Evolutionary conservation across 2,888 invertebrate genomes (phyloP).

Genomic region (Diloba caeruleocephala): DNA sequence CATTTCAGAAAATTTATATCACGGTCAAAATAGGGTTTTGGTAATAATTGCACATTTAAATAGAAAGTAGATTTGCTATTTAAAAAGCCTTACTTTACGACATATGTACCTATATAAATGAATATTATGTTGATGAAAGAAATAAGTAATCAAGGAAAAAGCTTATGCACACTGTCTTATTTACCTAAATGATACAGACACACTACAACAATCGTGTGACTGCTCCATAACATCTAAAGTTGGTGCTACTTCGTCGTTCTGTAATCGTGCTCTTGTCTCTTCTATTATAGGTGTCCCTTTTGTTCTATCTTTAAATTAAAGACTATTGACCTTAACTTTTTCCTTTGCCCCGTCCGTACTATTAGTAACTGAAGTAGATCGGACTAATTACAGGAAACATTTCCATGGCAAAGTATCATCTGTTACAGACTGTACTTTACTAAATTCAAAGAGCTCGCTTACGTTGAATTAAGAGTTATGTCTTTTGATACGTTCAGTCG

Average conservation of each 20-base stretch:
- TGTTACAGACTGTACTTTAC: slow-evolving; percentile 29
- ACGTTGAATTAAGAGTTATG: slow-evolving; percentile 30
- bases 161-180: background rate
- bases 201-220: slow-evolving; percentile 19
- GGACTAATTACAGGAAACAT: slow-evolving; percentile 61
- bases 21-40: too few species aligned
- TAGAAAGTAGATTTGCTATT: too few species aligned
- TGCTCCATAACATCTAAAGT: slow-evolving; percentile 62
- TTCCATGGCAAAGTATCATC: slow-evolving; percentile 52
- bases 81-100: too few species aligned
- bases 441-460: slow-evolving; percentile 30
- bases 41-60: too few species aligned
- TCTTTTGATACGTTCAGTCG: slow-evolving; percentile 24
- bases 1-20: too few species aligned
- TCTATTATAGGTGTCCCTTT: slow-evolving; percentile 81
- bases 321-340: slow-evolving; percentile 80
- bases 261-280: slow-evolving; percentile 76
- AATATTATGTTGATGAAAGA: too few species aligned
- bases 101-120: too few species aligned
- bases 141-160: background rate
- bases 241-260: slow-evolving; percentile 67
- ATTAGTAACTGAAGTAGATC: slow-evolving; percentile 67
- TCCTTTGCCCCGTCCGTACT: slow-evolving; percentile 63
- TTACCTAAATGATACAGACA: slow-evolving; percentile 22
- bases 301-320: slow-evolving; percentile 82